Conservation (phyloP, 2,113 vertebrate genomes). For the Toxostoma redivivum region DNA sequence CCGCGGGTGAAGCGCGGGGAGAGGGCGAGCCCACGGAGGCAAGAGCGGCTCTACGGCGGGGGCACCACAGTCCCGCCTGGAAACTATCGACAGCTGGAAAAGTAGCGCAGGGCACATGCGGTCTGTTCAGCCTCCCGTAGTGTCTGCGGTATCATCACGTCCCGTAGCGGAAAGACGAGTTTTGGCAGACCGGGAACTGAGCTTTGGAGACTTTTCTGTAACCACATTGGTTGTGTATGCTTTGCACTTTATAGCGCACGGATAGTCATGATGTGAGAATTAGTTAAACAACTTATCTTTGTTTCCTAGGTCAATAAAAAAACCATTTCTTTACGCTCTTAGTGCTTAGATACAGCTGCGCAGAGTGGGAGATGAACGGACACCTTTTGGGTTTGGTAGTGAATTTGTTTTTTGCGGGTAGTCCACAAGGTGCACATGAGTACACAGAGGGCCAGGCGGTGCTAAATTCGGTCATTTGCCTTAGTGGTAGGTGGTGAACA, state of each 20-base stretch:
- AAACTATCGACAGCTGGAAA: not conserved
- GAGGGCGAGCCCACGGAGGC: not conserved
- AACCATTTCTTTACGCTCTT: rapidly evolving
- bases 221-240: rapidly evolving
- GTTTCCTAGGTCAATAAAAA: not conserved
- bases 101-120: rapidly evolving
- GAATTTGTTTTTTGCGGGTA: not conserved
- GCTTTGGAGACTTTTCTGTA: not conserved
- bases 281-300: not conserved
- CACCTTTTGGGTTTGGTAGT: not conserved
- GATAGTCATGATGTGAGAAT: not conserved
- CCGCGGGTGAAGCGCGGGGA: not conserved
- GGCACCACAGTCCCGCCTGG: not conserved
- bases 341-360: not conserved
- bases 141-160: rapidly evolving
- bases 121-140: not conserved
- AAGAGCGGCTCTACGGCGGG: not conserved
- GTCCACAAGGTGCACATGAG: rapidly evolving
- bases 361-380: not conserved
- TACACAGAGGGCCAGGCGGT: rapidly evolving
- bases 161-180: not conserved
- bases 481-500: not conserved
- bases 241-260: rapidly evolving
- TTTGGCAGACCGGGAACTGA: not conserved
- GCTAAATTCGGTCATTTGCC: rapidly evolving